A percentile compares a stretch with the other conserved stretches of the same genome.
Evolutionary conservation across 2,797 vertebrate genomes (phyloP).

Genomic region (Galagoides demidoff): DNA sequence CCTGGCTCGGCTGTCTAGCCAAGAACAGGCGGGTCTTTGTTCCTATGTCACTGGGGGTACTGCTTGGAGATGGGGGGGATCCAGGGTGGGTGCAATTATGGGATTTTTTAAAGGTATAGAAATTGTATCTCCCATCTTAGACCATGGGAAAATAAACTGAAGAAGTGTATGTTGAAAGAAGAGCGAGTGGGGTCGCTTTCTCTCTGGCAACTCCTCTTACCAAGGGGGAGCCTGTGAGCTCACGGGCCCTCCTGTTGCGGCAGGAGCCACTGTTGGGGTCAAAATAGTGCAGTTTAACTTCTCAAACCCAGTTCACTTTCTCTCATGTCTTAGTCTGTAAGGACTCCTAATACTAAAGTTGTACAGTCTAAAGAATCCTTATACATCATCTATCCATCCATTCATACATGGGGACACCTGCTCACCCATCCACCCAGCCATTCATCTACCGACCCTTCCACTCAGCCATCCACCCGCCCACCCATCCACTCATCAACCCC

Average conservation of each 20-base stretch:
- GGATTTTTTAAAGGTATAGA: conserved; percentile 73
- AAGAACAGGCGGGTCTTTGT: conserved; percentile 81
- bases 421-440: background rate
- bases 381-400: background rate
- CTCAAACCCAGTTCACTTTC: background rate
- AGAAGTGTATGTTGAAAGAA: conserved; percentile 40
- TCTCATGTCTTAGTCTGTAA: background rate
- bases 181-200: background rate
- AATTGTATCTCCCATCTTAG: conserved; percentile 74
- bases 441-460: fast-evolving
- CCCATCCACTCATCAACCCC: background rate
- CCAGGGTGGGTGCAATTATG: conserved; percentile 70
- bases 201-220: background rate
- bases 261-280: background rate
- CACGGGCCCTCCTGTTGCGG: background rate
- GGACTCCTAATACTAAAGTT: background rate
- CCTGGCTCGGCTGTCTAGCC: conserved; percentile 74
- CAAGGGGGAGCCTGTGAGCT: background rate
- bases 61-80: conserved; percentile 24
- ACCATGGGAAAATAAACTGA: conserved; percentile 64
- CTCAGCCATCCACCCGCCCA: fast-evolving
- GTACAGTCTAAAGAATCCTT: background rate
- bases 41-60: conserved; percentile 52
- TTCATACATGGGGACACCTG: background rate
- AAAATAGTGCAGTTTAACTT: background rate